Conservation (phyloP, 30 jellyfish, hydroid and myxozoan species). For the Rhopilema esculentum region DNA sequence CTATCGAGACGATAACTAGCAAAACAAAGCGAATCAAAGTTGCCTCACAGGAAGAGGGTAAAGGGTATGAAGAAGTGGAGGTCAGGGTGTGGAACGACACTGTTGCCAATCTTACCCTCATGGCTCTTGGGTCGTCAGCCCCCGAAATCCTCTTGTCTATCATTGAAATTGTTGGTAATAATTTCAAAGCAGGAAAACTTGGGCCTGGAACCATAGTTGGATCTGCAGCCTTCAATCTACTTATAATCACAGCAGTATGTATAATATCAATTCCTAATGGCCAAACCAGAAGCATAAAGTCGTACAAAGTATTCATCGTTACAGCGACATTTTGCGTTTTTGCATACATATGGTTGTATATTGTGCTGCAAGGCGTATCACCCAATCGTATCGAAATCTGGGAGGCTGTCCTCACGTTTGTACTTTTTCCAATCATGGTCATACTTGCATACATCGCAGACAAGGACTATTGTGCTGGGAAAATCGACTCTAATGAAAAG, state of each 20-base stretch:
- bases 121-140: constrained; percentile 99
- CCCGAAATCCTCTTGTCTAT: constrained; percentile 97
- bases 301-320: constrained; percentile 80
- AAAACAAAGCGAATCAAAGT: constrained; percentile 86
- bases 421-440: constrained; percentile 91
- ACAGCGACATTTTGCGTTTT: constrained; percentile 91
- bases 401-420: constrained; percentile 96
- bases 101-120: constrained; percentile 94
- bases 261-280: constrained; percentile 79
- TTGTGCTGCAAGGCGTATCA: constrained; percentile 70
- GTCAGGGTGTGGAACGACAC: constrained; percentile 97
- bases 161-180: constrained; percentile 89
- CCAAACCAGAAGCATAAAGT: constrained; percentile 61
- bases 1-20: constrained; percentile 95
- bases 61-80: constrained; percentile 92
- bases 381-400: constrained; percentile 76
- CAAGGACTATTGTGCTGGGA: constrained; percentile 78
- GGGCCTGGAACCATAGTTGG: constrained; percentile 99
- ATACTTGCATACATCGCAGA: constrained; percentile 93
- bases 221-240: constrained; percentile 96
- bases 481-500: constrained; percentile 37
- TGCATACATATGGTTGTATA: constrained; percentile 94
- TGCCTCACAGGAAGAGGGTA: constrained; percentile 83
- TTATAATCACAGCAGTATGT: constrained; percentile 92
- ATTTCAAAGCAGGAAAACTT: constrained; percentile 93